These are phyloP conservation scores for Siderastrea siderea DNA, from an alignment of 92 coral and sea anemone genomes.

Conservation along the genomic window DNA sequence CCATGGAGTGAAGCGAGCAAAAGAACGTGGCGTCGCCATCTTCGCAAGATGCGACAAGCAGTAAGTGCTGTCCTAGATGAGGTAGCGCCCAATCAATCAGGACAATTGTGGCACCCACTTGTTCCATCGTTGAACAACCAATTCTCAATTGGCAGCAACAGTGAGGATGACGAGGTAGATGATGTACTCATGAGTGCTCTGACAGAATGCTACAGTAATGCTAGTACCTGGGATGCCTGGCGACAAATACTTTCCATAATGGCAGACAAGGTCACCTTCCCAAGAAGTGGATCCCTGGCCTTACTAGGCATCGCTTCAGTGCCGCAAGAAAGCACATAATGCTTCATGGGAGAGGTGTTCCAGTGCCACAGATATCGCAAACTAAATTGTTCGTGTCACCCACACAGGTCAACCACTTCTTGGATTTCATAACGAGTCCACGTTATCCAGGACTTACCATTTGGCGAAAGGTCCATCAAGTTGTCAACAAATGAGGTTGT, in stretches of 20 bases:
- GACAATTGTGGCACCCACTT: constrained; percentile 7
- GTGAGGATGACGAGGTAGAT: constrained; percentile 26
- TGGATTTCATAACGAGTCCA: constrained; percentile 54
- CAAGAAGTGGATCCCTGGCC: constrained; percentile 48
- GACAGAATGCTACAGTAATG: constrained; percentile 42
- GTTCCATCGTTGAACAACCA: constrained; percentile 17
- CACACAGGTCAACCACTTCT: constrained; percentile 71
- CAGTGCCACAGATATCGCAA: constrained; percentile 26
- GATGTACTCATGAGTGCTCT: constrained; percentile 43
- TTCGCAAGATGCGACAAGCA: constrained; percentile 34
- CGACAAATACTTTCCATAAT: constrained; percentile 45
- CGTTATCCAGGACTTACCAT: constrained; percentile 70
- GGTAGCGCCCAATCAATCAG: constrained; percentile 18
- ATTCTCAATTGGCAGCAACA: background rate
- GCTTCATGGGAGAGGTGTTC: constrained; percentile 56
- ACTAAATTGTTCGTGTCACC: constrained; percentile 57
- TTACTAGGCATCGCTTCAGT: constrained; percentile 45
- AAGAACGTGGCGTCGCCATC: constrained; percentile 42
- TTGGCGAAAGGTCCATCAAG: constrained; percentile 51
- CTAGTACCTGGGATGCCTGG: constrained; percentile 47
- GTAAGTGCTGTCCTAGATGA: constrained; percentile 22
- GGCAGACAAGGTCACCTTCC: constrained; percentile 40
- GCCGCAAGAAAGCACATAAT: constrained; percentile 48
- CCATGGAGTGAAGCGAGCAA: constrained; percentile 41
- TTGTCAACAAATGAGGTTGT: constrained; percentile 58